A percentile compares a stretch with the other conserved stretches of the same genome.
These are phyloP conservation scores for Hemitrygon akajei DNA, from an alignment of 2,797 vertebrate species.

Conservation along the genomic window DNA sequence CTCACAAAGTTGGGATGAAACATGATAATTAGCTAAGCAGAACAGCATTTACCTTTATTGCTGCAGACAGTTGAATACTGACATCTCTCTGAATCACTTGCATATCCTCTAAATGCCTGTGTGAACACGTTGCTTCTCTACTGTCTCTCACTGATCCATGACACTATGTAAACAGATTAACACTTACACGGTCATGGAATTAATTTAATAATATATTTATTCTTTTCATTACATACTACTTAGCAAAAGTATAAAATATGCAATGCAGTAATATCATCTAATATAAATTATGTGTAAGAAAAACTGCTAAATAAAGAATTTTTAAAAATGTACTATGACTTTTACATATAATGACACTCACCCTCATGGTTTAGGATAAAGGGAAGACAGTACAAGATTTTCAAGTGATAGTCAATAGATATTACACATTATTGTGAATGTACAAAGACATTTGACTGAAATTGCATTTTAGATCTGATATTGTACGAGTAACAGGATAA, in stretches of 20 bases:
- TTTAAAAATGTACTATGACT: neutral
- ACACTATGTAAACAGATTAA: constrained; percentile 47
- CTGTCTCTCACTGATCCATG: constrained; percentile 51
- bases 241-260: neutral
- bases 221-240: neutral
- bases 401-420: neutral
- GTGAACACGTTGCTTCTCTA: constrained; percentile 43
- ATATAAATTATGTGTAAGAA: neutral
- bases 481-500: neutral
- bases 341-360: neutral
- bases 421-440: neutral
- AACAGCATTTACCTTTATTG: constrained; percentile 54
- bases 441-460: neutral
- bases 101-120: constrained; percentile 44
- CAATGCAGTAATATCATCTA: neutral
- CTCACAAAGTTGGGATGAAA: neutral
- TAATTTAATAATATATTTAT: neutral
- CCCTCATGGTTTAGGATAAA: too few relatives aligned
- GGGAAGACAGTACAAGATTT: neutral
- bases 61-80: constrained; percentile 50
- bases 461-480: neutral
- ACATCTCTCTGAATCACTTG: constrained; percentile 45
- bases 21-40: neutral
- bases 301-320: neutral
- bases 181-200: neutral